Evolutionary conservation across 2,888 invertebrate species (phyloP), one percentile per base, ranked within the genome.

Genomic region (Venusia cambrica): DNA sequence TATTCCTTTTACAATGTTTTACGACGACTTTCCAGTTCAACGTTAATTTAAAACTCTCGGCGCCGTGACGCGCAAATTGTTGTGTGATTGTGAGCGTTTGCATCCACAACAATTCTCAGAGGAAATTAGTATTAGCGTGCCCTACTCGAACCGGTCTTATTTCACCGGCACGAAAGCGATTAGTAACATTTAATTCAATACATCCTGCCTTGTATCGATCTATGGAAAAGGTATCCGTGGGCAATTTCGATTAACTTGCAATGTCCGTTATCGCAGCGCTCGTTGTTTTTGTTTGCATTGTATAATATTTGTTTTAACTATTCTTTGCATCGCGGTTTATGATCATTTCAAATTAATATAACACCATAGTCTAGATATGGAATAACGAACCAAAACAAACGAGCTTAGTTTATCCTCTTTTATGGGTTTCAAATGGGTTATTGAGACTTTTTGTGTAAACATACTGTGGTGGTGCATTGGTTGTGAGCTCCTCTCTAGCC

Each of bases 121-220:
- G 54, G 56, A 60, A 61, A 57, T 38, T 37, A 51, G 52, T 47
- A 58, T 60, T 54, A 55, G 51, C 51, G 53, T 59, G 54, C 51
- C 49, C 45, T 52, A 48, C 51, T 48, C 38, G 44, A 48, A 42
- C 46, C 37, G 45, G 41, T 51, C 51, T 56, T 65, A 47, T 64
- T 67, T 57, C 58, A 52, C 46, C 51, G 49, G 53, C 55, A 56
- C 51, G 49, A 45, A 53, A 40, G 43, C 57, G 51, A 69, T 69
- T 64, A 69, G 66, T 68, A 60, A 55, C 44, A 59, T 37, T 54
- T 62, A 62, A 68, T 64, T 69, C 62, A 63, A 35, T 10, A n/a
- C 34, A 25, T 46, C 24, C 28, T 33, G 30, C 17, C 25, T 42
- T 22, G 33, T 35, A 41, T 31, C 5, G 10, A 33, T 30, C 15